phyloP scores from a whole-genome alignment of 2,888 invertebrate genomes.

The Heliconius ismenius region DNA sequence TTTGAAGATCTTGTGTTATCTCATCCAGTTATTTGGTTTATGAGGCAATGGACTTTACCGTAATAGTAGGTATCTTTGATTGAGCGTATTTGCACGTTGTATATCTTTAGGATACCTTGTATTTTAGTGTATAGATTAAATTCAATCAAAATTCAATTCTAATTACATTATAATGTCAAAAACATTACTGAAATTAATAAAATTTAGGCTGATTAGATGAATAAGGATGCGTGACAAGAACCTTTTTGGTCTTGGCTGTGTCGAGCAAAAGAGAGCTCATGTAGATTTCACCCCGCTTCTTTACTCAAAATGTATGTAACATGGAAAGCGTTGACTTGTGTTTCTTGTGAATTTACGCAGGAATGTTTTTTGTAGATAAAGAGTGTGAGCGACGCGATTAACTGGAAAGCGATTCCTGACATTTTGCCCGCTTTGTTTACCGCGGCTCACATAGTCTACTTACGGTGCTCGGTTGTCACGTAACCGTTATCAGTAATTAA shows the following conservation, averaged over 20 bases:
- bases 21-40: conserved; percentile 20
- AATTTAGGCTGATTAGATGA: conserved; percentile 50
- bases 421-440: conserved; percentile 3
- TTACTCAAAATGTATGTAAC: conserved; percentile 47
- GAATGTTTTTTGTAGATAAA: conserved; percentile 34
- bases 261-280: conserved; percentile 62
- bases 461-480: background rate
- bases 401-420: conserved; percentile 12
- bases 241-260: conserved; percentile 71
- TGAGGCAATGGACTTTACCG: background rate
- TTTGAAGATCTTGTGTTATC: conserved; percentile 18
- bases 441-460: background rate
- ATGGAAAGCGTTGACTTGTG: conserved; percentile 45
- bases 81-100: background rate
- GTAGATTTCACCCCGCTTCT: conserved; percentile 54
- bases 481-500: conserved; percentile 1
- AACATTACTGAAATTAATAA: conserved; percentile 51
- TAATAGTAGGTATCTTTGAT: background rate
- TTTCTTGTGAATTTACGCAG: conserved; percentile 43
- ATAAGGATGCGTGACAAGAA: conserved; percentile 63
- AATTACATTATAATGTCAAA: background rate
- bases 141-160: background rate
- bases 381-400: conserved; percentile 22
- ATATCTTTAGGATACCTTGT: background rate
- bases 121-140: background rate